Evolutionary conservation across 2,888 invertebrate species (phyloP).

Genomic region (Willowsia nigromaculata): DNA sequence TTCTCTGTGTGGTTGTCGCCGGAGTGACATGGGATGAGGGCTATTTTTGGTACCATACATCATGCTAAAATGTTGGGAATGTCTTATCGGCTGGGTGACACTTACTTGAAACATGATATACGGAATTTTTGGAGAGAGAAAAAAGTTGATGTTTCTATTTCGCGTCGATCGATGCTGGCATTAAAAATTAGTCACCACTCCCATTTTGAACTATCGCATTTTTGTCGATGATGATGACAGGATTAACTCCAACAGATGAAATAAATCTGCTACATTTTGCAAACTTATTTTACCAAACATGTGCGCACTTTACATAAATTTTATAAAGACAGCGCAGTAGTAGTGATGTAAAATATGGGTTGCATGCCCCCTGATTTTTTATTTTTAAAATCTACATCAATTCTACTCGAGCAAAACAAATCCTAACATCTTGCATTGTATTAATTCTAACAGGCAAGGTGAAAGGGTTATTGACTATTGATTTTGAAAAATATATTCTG

Average conservation of each 20-base stretch:
- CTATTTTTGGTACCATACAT: conserved; percentile 68
- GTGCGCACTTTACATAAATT: no score
- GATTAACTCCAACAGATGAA: neutral
- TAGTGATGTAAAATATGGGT: no score
- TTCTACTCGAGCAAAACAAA: no score
- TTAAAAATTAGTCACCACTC: neutral
- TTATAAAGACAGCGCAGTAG: no score
- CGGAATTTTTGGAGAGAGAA: neutral
- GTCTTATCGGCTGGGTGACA: conserved; percentile 54
- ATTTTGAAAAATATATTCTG: no score
- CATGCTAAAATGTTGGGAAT: conserved; percentile 35
- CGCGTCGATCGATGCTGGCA: neutral
- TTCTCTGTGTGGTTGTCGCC: conserved; percentile 13
- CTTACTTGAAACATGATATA: conserved; percentile 18
- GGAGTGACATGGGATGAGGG: conserved; percentile 38
- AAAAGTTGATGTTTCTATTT: conserved; percentile 7
- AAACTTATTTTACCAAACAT: neutral
- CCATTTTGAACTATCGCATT: neutral
- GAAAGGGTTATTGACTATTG: no score
- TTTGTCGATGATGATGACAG: neutral
- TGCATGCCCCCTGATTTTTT: no score
- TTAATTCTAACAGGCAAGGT: no score
- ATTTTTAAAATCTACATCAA: no score
- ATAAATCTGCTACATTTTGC: neutral
- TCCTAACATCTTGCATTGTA: no score